Evolutionary conservation across 2,797 vertebrate genomes (phyloP).

Genomic region (Hypotaenidia okinawae): DNA sequence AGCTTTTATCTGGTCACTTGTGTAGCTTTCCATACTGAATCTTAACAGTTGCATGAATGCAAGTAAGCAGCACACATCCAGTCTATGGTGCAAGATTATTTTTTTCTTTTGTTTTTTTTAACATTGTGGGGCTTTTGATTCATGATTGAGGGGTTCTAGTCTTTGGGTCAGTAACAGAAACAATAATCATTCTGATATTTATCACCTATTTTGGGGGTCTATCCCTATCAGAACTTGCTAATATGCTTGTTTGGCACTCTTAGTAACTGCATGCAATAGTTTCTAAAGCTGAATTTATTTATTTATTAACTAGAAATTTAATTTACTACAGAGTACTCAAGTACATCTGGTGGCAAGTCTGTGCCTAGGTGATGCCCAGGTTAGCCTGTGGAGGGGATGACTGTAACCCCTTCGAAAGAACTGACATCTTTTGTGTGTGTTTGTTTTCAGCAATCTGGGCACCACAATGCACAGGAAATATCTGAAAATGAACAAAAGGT

Average conservation of each 20-base stretch:
- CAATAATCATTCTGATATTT: neutral
- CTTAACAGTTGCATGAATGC: neutral
- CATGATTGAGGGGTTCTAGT: neutral
- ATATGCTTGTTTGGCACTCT: neutral
- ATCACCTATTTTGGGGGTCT: neutral
- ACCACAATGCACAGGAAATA: neutral
- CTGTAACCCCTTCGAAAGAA: neutral
- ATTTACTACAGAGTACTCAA: neutral
- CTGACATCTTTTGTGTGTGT: no score
- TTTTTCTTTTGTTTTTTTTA: no score
- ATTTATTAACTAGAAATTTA: neutral
- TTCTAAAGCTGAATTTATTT: neutral
- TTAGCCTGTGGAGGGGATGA: neutral
- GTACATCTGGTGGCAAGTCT: neutral
- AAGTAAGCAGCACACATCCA: neutral
- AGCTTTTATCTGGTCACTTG: neutral
- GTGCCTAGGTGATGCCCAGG: accelerated
- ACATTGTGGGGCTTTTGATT: neutral
- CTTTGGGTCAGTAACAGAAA: neutral
- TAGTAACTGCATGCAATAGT: neutral
- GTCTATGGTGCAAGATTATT: neutral
- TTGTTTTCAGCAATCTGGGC: neutral
- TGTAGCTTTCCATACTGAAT: neutral
- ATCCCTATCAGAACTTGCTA: neutral
- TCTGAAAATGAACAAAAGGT: neutral